Conservation (phyloP, 2,113 vertebrate species). For the Odobenus rosmarus region DNA sequence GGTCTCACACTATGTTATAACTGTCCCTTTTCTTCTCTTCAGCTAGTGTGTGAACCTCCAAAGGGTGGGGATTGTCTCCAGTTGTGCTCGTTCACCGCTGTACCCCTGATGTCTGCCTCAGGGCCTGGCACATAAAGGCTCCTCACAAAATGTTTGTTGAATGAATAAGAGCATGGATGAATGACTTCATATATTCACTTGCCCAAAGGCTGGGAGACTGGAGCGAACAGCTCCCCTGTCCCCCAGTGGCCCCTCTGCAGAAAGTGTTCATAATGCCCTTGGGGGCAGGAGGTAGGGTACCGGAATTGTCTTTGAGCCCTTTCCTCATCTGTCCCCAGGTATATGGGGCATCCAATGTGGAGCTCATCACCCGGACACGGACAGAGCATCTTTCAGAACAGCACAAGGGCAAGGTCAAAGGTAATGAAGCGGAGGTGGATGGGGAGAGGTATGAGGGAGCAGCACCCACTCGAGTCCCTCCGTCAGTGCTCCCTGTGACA, state of each 20-base stretch:
- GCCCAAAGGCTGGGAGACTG: neutral
- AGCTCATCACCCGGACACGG: conserved; percentile 96
- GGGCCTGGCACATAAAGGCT: neutral
- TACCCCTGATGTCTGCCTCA: neutral
- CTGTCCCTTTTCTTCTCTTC: neutral
- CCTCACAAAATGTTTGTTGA: conserved; percentile 26
- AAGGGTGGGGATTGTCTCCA: neutral
- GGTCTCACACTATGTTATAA: neutral
- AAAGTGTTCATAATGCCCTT: neutral
- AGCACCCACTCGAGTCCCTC: neutral
- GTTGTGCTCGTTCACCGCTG: neutral
- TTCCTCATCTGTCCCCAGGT: conserved; percentile 85
- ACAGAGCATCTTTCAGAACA: conserved; percentile 97
- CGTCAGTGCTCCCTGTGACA: neutral
- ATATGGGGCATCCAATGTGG: conserved; percentile 97
- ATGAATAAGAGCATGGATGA: conserved; percentile 15
- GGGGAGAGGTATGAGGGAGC: neutral
- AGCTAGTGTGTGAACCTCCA: neutral
- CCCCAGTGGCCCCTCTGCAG: neutral
- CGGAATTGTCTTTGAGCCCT: neutral
- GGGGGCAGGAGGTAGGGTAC: neutral
- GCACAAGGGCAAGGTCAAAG: conserved; percentile 97
- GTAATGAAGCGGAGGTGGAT: conserved; percentile 78
- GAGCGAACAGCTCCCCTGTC: neutral
- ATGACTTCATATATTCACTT: conserved; percentile 8